These are phyloP conservation scores for Holothuria glaberrima DNA, from an alignment of 35 echinoderm and acorn worm species.

Conservation along the genomic window DNA sequence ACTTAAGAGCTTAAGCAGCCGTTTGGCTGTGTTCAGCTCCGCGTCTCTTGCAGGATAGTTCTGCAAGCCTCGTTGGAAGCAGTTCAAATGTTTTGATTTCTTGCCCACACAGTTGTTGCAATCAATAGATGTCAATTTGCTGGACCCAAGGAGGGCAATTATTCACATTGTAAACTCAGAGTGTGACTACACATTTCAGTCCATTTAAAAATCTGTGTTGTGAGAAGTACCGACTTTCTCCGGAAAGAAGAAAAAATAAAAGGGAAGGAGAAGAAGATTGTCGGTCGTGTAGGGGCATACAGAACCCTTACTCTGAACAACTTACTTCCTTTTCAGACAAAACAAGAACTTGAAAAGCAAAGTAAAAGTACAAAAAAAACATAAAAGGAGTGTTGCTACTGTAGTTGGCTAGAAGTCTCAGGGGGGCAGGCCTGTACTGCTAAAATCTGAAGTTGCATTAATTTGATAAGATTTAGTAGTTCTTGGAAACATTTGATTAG, in stretches of 20 bases:
- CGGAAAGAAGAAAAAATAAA: background rate
- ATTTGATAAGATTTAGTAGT: no score
- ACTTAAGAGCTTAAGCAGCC: conserved; percentile 48
- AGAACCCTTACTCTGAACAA: no score
- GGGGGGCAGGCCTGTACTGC: no score
- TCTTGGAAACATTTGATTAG: no score
- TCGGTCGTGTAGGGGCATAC: conserved; percentile 29
- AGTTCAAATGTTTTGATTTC: conserved; percentile 38
- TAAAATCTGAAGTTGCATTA: no score
- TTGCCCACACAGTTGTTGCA: conserved; percentile 36
- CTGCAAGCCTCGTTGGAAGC: conserved; percentile 20
- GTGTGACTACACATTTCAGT: conserved; percentile 42
- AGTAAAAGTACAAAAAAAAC: no score
- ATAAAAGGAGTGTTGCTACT: no score
- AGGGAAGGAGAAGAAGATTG: background rate
- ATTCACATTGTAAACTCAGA: conserved; percentile 39
- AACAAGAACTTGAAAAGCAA: no score
- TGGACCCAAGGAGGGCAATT: conserved; percentile 37
- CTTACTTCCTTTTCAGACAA: no score
- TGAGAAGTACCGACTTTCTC: background rate
- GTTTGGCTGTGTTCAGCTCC: conserved; percentile 18
- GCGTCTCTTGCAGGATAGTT: conserved; percentile 5
- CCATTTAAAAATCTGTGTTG: conserved; percentile 17
- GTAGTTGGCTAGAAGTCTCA: no score
- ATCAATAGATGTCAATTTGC: conserved; percentile 44